phyloP scores from a whole-genome alignment of 2,888 invertebrate genomes.

The Choristoneura rosaceana region DNA sequence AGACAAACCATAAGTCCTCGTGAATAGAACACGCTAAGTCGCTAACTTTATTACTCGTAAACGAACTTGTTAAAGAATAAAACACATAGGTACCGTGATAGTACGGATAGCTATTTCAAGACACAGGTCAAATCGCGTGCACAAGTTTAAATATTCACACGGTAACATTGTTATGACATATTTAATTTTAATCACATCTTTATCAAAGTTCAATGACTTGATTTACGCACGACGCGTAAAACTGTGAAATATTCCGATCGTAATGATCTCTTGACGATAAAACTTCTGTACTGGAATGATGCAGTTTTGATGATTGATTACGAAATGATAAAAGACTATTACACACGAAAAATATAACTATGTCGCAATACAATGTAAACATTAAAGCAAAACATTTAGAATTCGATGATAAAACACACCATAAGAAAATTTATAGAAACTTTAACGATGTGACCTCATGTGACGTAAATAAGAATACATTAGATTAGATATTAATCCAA shows the following conservation, averaged over 20 bases:
- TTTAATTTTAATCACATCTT: constrained; percentile 15
- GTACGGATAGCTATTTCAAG: not conserved
- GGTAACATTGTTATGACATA: constrained; percentile 6
- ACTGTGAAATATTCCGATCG: constrained; percentile 17
- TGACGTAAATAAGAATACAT: not conserved
- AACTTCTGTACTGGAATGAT: not conserved
- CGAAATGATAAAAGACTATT: not conserved
- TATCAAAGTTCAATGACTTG: constrained; percentile 22
- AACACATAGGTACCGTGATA: not conserved
- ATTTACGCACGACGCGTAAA: not conserved
- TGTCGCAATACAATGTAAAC: not conserved
- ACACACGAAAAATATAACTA: not conserved
- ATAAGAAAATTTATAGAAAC: not conserved
- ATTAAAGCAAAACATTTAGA: not conserved
- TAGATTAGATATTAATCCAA: not conserved
- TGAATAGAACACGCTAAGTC: not conserved
- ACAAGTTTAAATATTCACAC: constrained; percentile 6
- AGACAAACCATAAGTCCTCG: not conserved
- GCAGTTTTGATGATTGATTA: not conserved
- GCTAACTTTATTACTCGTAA: not conserved
- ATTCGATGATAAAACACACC: not conserved
- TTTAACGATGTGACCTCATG: not conserved
- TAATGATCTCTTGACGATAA: constrained; percentile 2
- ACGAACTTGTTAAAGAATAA: not conserved
- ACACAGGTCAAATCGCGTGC: constrained; percentile 4